Evolutionary conservation across 2,888 invertebrate genomes (phyloP), one percentile per base, ranked within the genome.

Genomic region (Dione vanillae): DNA sequence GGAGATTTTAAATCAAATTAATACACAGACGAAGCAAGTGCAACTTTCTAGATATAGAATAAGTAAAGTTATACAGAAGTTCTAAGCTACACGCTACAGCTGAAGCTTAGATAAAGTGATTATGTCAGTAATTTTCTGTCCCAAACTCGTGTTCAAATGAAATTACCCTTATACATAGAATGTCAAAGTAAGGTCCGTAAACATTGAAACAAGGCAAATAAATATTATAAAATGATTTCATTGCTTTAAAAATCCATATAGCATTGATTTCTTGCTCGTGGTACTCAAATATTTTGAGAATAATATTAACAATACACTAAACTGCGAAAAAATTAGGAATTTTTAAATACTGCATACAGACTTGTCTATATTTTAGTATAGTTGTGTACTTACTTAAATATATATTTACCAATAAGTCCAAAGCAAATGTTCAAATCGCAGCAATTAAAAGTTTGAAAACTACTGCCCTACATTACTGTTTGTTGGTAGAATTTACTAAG

Each of bases 71-170:
- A 61, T n/a, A 10, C 43, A 27, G 59, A 43, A 59, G 49, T 59
- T 40, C 49, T 49, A 67, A 59, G 59, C 59, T 61, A 20, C 49
- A 59, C 40, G 20, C 40, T 58, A 54, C 54, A 16, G 47, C 66
- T 47, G 45, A 47, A 58, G 58, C 58, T 58, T 47, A 49, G 27
- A 67, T 67, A 67, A 67, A 67, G 58, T 67, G 58, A 67, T 67
- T 67, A 67, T 47, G 58, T 12, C 49, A 49, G 59, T 59, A 67
- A 67, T 67, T 67, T 59, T 67, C 67, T 37, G 49, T 49, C 58
- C 40, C 40, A 47, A 58, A 59, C 58, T 58, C n/a, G 49, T 67
- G 37, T 49, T 58, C 45, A 27, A 67, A 67, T 43, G 16, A 35
- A 65, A 67, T 67, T 67, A 67, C 47, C 49, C 43, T 27, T 27